These are phyloP conservation scores for Cephus rjabovi DNA, from an alignment of 2,888 invertebrate species.

Conservation along the genomic window DNA sequence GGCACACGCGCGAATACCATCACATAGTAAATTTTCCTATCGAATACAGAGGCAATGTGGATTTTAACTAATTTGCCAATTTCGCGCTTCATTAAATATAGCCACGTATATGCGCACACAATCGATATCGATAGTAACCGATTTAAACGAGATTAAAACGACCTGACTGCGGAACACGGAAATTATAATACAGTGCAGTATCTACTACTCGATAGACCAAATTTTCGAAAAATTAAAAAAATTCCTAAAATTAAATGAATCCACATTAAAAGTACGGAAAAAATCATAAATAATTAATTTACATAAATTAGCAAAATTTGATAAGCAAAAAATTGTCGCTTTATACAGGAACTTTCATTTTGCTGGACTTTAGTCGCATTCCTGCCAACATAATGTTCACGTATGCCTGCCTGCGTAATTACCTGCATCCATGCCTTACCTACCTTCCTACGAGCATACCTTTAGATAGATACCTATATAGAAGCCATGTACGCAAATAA, in stretches of 20 bases:
- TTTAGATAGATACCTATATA: background rate
- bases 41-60: slow-evolving; percentile 30
- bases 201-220: background rate
- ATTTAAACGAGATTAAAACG: background rate
- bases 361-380: background rate
- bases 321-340: background rate
- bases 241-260: background rate
- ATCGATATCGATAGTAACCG: background rate
- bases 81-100: slow-evolving; percentile 54
- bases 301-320: background rate
- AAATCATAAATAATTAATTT: background rate
- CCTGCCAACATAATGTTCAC: background rate
- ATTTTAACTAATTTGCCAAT: slow-evolving; percentile 57
- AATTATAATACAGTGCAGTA: background rate
- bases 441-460: background rate
- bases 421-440: background rate
- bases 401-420: background rate
- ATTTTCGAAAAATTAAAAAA: no score
- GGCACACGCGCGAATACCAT: slow-evolving; percentile 24
- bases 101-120: slow-evolving; percentile 11
- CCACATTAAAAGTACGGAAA: no score
- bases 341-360: background rate
- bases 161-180: background rate
- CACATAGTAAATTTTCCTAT: slow-evolving; percentile 19
- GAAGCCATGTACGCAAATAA: background rate